phyloP scores from a whole-genome alignment of 1,140 invertebrate species.

The Drosophila quadrilineata region DNA sequence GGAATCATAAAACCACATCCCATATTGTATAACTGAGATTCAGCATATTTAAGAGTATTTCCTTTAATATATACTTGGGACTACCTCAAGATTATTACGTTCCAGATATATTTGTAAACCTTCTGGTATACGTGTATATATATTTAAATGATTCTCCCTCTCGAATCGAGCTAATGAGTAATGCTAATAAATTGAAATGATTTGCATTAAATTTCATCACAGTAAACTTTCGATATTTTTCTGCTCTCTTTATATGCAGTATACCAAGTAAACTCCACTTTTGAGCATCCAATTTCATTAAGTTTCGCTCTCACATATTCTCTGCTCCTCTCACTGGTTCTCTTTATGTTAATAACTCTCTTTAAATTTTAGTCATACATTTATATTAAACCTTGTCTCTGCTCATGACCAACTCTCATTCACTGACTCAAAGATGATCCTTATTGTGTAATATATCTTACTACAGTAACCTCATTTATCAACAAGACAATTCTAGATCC shows the following conservation, averaged over 20 bases:
- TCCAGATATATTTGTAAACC: no score
- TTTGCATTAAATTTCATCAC: slow-evolving; percentile 33
- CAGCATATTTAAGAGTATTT: slow-evolving; percentile 16
- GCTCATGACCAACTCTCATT: no score
- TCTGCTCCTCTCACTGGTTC: neutral
- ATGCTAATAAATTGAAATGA: slow-evolving; percentile 35
- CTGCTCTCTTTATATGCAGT: neutral
- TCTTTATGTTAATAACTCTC: no score
- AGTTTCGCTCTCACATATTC: neutral
- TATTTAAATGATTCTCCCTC: neutral
- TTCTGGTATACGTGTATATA: neutral
- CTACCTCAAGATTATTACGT: slow-evolving; percentile 71
- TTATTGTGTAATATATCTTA: no score
- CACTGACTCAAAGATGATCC: no score
- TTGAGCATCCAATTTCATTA: neutral
- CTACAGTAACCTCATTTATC: no score
- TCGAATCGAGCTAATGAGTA: slow-evolving; percentile 61
- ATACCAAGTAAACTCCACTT: no score
- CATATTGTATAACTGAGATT: slow-evolving; percentile 11
- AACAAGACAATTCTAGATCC: no score
- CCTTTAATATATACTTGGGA: slow-evolving; percentile 34
- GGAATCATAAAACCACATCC: slow-evolving; percentile 2
- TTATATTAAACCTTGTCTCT: no score
- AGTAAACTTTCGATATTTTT: no score
- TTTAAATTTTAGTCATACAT: no score